These are phyloP conservation scores for Sarcoramphus papa DNA, from an alignment of 2,797 vertebrate genomes.

Conservation along the genomic window DNA sequence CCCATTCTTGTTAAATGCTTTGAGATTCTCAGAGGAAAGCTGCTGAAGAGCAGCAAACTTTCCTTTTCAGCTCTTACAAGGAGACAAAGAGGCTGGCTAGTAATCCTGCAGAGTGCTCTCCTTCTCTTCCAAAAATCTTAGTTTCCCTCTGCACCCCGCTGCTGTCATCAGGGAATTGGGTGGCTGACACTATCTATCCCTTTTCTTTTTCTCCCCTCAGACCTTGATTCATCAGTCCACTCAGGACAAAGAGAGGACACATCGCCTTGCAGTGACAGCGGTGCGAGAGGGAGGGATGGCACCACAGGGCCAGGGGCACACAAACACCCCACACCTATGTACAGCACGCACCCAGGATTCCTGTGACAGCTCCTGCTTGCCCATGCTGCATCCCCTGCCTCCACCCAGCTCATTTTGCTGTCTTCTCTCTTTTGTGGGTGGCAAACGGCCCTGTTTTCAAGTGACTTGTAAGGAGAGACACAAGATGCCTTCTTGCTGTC, in stretches of 20 bases:
- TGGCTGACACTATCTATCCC: background rate
- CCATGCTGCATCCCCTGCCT: background rate
- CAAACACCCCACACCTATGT: too few relatives aligned
- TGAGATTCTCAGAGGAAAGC: background rate
- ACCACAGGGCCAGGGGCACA: background rate
- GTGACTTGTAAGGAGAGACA: background rate
- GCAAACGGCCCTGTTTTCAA: background rate
- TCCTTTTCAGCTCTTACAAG: background rate
- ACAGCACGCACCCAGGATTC: background rate
- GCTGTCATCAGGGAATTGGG: background rate
- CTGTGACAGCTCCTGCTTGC: background rate
- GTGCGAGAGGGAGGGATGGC: background rate
- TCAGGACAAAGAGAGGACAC: background rate
- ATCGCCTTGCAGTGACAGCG: background rate
- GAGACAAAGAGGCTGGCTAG: background rate
- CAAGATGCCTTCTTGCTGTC: background rate
- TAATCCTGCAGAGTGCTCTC: background rate
- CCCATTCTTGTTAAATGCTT: background rate
- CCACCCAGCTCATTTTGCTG: background rate
- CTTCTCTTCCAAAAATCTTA: background rate
- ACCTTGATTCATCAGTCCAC: too few relatives aligned
- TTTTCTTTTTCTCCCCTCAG: background rate
- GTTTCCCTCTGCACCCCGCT: background rate
- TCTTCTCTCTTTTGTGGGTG: background rate
- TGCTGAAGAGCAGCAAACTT: background rate